These are phyloP conservation scores for Hylaeus volcanicus DNA, from an alignment of 1,140 invertebrate genomes.

Conservation along the genomic window DNA sequence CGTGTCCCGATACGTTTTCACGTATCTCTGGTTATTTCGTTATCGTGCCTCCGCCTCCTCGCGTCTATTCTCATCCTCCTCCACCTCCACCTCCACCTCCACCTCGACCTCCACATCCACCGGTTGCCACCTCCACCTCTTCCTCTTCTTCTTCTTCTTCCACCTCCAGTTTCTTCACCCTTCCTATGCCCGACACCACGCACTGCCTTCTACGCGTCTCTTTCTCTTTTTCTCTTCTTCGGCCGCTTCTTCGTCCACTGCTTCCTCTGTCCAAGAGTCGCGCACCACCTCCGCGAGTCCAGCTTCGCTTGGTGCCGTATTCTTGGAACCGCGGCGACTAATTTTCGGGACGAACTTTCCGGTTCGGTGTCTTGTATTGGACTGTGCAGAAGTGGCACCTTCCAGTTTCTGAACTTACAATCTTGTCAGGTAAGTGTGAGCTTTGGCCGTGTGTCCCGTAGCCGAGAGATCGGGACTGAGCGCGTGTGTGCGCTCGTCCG, in stretches of 20 bases:
- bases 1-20: slow-evolving; percentile 64
- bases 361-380: slow-evolving; percentile 80
- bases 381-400: slow-evolving; percentile 79
- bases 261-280: background rate
- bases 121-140: slow-evolving; percentile 47
- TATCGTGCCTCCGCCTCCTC: slow-evolving; percentile 62
- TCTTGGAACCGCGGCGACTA: slow-evolving; percentile 20
- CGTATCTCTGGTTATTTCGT: slow-evolving; percentile 67
- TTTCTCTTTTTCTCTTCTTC: background rate
- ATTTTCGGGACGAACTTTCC: slow-evolving; percentile 76
- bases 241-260: background rate
- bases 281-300: slow-evolving; percentile 8
- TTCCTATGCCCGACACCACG: background rate
- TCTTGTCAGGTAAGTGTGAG: slow-evolving; percentile 80
- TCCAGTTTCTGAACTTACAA: slow-evolving; percentile 80
- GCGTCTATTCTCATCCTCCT: slow-evolving; percentile 51
- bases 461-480: slow-evolving; percentile 9
- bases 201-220: slow-evolving; percentile 1
- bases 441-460: slow-evolving; percentile 72
- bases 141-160: slow-evolving; percentile 40
- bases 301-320: too few species aligned
- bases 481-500: slow-evolving; percentile 46
- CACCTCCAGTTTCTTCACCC: slow-evolving; percentile 45
- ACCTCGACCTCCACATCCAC: background rate
- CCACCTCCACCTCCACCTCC: slow-evolving; percentile 29